Conservation (phyloP, 2,113 vertebrate species). For the Ptilonorhynchus violaceus region DNA sequence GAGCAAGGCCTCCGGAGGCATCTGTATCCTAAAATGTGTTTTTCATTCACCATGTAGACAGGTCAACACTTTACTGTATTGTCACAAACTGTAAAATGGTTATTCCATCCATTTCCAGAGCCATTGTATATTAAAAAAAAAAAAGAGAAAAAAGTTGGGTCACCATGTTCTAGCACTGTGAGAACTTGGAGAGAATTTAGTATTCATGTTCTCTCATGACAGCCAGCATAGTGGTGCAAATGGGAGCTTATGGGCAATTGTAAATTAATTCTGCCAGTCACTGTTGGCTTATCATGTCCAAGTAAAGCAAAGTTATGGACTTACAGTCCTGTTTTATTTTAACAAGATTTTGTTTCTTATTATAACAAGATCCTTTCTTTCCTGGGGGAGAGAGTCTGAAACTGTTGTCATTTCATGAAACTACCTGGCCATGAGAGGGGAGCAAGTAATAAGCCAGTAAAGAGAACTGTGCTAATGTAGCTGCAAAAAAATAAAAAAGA, state of each 20-base stretch:
- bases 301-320: background rate
- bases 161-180: fast-evolving
- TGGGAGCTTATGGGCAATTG: background rate
- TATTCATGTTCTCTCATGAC: background rate
- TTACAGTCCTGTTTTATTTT: background rate
- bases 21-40: background rate
- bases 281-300: background rate
- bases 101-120: background rate
- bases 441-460: background rate
- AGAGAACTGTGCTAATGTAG: background rate
- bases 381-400: background rate
- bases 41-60: background rate
- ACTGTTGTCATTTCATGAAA: background rate
- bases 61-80: background rate
- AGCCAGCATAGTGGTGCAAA: background rate
- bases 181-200: background rate
- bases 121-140: background rate
- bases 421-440: background rate
- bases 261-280: background rate
- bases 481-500: background rate
- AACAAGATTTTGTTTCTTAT: background rate
- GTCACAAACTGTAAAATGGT: background rate
- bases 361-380: background rate
- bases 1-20: background rate
- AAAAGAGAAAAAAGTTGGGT: too few relatives aligned